Evolutionary conservation across 2,797 vertebrate species (phyloP).

Genomic region (Neomorphus geoffroyi): DNA sequence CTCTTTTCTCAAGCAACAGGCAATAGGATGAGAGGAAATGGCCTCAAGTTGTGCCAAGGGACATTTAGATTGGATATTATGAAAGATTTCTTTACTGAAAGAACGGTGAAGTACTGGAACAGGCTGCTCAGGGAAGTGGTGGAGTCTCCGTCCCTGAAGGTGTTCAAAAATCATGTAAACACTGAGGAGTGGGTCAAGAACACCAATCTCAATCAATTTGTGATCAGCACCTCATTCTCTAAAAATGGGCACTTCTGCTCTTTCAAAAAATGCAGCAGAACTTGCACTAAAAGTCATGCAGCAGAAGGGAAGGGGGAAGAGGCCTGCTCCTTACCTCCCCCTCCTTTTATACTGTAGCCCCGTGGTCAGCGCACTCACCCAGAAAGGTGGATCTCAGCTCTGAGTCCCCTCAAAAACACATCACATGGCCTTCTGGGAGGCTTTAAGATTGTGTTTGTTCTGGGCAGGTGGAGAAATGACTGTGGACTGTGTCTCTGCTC

Average conservation of each 20-base stretch:
- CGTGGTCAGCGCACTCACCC: fast-evolving
- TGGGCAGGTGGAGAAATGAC: not conserved
- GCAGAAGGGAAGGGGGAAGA: not conserved
- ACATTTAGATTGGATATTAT: too few species aligned
- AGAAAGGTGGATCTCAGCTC: not conserved
- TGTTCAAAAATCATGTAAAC: not conserved
- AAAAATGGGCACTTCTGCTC: not conserved
- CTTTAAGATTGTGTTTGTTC: not conserved
- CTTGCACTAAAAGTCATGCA: not conserved
- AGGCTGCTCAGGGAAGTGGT: too few species aligned
- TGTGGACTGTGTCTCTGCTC: not conserved
- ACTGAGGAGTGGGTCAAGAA: fast-evolving
- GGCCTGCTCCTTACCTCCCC: not conserved
- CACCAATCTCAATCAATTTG: not conserved
- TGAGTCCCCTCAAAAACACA: not conserved
- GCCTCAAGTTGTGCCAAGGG: too few species aligned
- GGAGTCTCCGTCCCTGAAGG: too few species aligned
- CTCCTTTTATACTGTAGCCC: not conserved
- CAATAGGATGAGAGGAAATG: too few species aligned
- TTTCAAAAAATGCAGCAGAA: not conserved
- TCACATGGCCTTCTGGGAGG: not conserved
- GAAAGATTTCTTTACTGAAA: too few species aligned
- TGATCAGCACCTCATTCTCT: not conserved
- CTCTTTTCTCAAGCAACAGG: too few species aligned
- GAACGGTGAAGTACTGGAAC: too few species aligned